Conservation (phyloP, 1,140 invertebrate species). For the Eumeta japonica region DNA sequence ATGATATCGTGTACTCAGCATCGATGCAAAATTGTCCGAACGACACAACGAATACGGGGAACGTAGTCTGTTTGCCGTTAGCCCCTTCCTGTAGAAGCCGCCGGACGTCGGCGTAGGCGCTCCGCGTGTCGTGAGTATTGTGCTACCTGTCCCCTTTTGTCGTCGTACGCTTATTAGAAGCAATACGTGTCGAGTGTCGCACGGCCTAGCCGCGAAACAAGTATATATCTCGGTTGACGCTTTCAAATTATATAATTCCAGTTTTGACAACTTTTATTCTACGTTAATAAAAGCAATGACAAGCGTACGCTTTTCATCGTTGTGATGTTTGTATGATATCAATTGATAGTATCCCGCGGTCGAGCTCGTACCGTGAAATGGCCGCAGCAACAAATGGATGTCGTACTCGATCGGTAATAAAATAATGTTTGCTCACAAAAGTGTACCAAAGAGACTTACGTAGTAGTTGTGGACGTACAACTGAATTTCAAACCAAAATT, state of each 20-base stretch:
- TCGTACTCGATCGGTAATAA: slow-evolving; percentile 29
- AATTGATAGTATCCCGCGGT: too few species aligned
- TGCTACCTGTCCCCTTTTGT: too few species aligned
- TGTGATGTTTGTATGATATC: too few species aligned
- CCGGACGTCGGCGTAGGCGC: not conserved
- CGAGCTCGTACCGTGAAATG: too few species aligned
- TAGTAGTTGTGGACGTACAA: too few species aligned
- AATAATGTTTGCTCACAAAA: slow-evolving; percentile 48
- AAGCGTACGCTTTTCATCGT: too few species aligned
- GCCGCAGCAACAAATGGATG: too few species aligned
- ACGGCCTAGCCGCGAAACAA: slow-evolving; percentile 22
- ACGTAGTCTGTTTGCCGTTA: slow-evolving; percentile 52
- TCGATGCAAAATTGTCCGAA: slow-evolving; percentile 35
- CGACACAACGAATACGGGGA: slow-evolving; percentile 47
- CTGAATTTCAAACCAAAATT: too few species aligned
- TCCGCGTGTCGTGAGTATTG: not conserved
- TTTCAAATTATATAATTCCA: too few species aligned
- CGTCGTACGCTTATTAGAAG: slow-evolving; percentile 49
- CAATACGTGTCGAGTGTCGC: slow-evolving; percentile 38
- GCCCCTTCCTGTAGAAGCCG: too few species aligned
- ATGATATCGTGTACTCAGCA: not conserved
- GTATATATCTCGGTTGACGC: slow-evolving; percentile 7
- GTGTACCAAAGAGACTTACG: slow-evolving; percentile 49
- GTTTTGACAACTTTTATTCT: too few species aligned
- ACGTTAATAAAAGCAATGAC: too few species aligned